Base-by-base conservation (phyloP, 2,797 vertebrate genomes). In the Psittacula derbiana region DNA sequence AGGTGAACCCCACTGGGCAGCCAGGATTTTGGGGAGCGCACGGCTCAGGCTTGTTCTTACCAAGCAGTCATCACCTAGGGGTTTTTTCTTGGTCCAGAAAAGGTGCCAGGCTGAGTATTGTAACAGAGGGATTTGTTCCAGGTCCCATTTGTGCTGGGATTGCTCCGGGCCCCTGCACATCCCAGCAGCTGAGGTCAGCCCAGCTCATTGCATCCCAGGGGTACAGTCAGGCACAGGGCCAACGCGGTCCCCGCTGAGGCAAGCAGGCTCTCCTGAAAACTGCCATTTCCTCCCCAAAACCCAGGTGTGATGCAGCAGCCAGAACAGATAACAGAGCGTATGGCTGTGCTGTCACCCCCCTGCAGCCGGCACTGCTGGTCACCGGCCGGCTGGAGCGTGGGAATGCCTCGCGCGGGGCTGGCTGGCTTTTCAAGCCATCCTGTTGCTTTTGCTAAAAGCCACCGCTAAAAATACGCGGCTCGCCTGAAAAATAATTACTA, bases 181-280 rank as follows among this genome's bases (percentile, higher is more conserved):
- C 53, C 72, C 64, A 20, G 30, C 2, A 6, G 62, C 62, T 66
- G 57, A 88, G 62, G 40, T 43, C 92, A 55, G 15, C 40, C 80
- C 75, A 75, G 16, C 57, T 86, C 2, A 0, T 4, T 72, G 36
- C 41, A 86, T 13, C 23, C 30, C 58, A 55, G 36, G 24, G 27
- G 30, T n/a, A n/a, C 27, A 5, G 43, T 40, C 33, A 19, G 57
- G 3, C 6, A 1, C 18, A 21, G 41, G 20, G 7, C 27, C 57
- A 38, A 28, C 0, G 0, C 4, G 1, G 21, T 23, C 33, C 20
- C n/a, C 14, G 1, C 16, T 2, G 1, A 61, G 38, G 27, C 46
- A 40, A 70, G 6, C 5, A 4, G 14, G 5, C 0, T 69, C 2
- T 86, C 53, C 60, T 23, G 2, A 72, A 86, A 90, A 6, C 1